phyloP scores from a whole-genome alignment of 2,888 invertebrate genomes.

The Sylvicola cinctus region DNA sequence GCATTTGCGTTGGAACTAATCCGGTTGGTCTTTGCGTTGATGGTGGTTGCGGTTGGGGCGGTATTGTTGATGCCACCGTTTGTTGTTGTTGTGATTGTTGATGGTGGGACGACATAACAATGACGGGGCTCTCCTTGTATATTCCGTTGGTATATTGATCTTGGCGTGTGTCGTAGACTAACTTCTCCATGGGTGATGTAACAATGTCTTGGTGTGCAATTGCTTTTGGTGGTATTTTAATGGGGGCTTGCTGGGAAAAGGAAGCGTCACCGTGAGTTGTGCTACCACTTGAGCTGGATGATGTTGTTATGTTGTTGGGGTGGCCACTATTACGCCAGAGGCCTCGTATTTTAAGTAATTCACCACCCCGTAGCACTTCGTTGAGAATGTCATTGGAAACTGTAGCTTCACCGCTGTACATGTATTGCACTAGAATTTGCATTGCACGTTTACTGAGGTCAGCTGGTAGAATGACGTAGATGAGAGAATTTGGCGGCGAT shows the following conservation, averaged over 20 bases:
- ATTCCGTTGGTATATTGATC: slow-evolving; percentile 10
- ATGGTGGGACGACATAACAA: slow-evolving; percentile 19
- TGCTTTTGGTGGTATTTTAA: too few species aligned
- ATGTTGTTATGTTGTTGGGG: not conserved
- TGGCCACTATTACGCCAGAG: slow-evolving; percentile 36
- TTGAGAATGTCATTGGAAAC: slow-evolving; percentile 69
- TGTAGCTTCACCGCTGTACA: slow-evolving; percentile 62
- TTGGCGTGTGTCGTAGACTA: too few species aligned
- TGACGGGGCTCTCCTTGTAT: slow-evolving; percentile 24
- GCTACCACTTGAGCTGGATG: not conserved
- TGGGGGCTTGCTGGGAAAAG: too few species aligned
- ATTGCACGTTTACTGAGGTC: slow-evolving; percentile 62
- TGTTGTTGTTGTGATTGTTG: slow-evolving; percentile 10
- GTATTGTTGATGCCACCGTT: slow-evolving; percentile 10
- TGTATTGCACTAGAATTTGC: slow-evolving; percentile 64
- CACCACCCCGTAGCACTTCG: slow-evolving; percentile 61
- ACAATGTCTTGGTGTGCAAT: too few species aligned
- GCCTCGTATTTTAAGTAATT: slow-evolving; percentile 60
- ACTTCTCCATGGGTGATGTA: too few species aligned
- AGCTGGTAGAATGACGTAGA: slow-evolving; percentile 56
- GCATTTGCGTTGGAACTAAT: slow-evolving; percentile 7
- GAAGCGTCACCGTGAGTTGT: too few species aligned
- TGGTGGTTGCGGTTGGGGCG: slow-evolving; percentile 8
- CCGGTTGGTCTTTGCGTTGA: too few species aligned
- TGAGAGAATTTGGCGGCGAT: slow-evolving; percentile 25